Base-by-base conservation (phyloP, 2,888 invertebrate genomes). In the Ditylenchus weischeri region DNA sequence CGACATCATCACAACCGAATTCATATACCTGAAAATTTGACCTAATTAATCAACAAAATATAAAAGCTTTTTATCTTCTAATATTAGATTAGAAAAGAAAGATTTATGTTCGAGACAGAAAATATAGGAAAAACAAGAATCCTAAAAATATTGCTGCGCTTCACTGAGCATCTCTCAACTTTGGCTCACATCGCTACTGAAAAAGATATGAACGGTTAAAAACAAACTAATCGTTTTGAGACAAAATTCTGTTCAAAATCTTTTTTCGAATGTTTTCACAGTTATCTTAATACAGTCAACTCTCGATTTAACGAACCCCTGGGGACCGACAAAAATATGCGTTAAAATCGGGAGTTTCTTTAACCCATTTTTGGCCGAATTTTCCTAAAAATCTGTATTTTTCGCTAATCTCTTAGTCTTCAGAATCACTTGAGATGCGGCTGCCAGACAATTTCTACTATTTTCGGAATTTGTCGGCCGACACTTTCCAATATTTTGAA, bases 51-150 rank as follows among this genome's bases (percentile, higher is more conserved):
- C 10, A 21, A 54, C 11, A 54, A 54, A 23, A 13, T 15, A 29
- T 54, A 23, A 23, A 54, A 29, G 29, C 5, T 2, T 29, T 29
- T 29, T 29, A 29, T 29, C 29, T 29, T 29, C 2, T 29, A 29
- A 54, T 15, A 7, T 2, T 4, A n/a, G 21, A 29, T 54, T 54
- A 23, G 8, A 11, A 54, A 54, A 23, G 15, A 54, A 15, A 54
- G 10, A 15, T 23, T 15, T 54, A 54, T 23, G 5, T 15, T 54
- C n/a, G 8, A 11, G 29, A 29, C 15, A 29, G 29, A 54, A 54
- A 54, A 50, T 50, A 50, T 50, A 21, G 50, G 50, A 50, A 54
- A 54, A 54, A 54, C 29, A 54, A 11, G 54, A 54, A 54, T 54
- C 54, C 54, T 54, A 54, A 54, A 54, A 54, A 23, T 54, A 21